Evolutionary conservation across 2,797 vertebrate species (phyloP).

Genomic region (Parauchenoglanis ngamensis): DNA sequence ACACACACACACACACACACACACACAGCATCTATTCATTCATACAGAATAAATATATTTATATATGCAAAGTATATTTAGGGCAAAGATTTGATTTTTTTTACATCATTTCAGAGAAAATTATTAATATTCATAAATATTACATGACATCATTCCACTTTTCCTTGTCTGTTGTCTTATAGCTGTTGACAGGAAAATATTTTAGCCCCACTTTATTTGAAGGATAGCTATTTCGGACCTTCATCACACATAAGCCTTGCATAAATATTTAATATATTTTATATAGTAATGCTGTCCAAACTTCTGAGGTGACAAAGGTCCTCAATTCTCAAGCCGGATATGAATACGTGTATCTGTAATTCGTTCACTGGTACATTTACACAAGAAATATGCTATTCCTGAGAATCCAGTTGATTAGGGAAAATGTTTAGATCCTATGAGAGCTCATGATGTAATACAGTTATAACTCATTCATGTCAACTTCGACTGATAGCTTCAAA

Average conservation of each 20-base stretch:
- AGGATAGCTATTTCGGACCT: background rate
- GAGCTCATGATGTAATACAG: background rate
- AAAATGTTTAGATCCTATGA: background rate
- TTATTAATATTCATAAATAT: slow-evolving; percentile 14
- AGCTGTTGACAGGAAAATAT: background rate
- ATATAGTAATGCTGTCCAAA: background rate
- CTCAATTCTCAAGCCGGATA: slow-evolving; percentile 15
- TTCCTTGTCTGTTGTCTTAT: background rate
- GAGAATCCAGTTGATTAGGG: background rate
- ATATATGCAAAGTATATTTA: background rate
- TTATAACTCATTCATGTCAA: background rate
- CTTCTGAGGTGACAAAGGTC: slow-evolving; percentile 2
- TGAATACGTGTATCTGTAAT: background rate
- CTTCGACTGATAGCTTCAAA: background rate
- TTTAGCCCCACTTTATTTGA: background rate
- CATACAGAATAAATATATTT: background rate
- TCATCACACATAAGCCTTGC: background rate
- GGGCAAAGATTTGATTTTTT: background rate
- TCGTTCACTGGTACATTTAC: background rate
- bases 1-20: slow-evolving; percentile 12
- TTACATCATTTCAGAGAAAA: background rate
- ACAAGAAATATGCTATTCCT: background rate
- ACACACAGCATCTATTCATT: slow-evolving; percentile 1
- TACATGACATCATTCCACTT: background rate
- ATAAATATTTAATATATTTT: background rate